Evolutionary conservation across 2,888 invertebrate genomes (phyloP).

Genomic region (Alloplasta piceator): DNA sequence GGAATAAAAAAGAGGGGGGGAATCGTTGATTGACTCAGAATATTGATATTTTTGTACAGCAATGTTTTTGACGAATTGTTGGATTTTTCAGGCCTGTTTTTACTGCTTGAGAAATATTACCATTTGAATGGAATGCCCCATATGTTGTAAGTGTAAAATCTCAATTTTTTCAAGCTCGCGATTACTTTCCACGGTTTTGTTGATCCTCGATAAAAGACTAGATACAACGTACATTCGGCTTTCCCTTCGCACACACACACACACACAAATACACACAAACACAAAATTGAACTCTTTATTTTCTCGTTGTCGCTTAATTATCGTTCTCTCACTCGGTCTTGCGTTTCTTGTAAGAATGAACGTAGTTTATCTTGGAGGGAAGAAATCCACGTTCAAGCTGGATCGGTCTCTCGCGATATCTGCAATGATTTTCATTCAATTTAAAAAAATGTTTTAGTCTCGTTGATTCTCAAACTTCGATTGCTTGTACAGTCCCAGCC

Average conservation of each 20-base stretch:
- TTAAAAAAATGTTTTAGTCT: neutral
- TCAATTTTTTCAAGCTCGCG: slow-evolving; percentile 37
- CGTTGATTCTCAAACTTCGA: neutral
- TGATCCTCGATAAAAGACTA: slow-evolving; percentile 77
- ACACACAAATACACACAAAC: too few species aligned
- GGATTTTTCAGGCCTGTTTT: too few species aligned
- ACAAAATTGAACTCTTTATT: neutral
- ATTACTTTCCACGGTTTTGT: slow-evolving; percentile 51
- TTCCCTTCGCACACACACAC: neutral
- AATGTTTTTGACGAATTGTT: too few species aligned
- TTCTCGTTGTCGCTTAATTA: neutral
- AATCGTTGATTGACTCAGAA: too few species aligned
- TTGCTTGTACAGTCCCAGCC: too few species aligned
- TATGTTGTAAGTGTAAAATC: slow-evolving; percentile 5
- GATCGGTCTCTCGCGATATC: slow-evolving; percentile 80
- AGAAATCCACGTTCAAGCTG: slow-evolving; percentile 80
- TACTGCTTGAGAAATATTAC: too few species aligned
- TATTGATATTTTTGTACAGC: too few species aligned
- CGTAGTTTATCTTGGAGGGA: slow-evolving; percentile 80
- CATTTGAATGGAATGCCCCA: too few species aligned
- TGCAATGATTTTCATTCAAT: slow-evolving; percentile 68
- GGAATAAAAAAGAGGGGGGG: too few species aligned
- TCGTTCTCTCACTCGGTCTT: slow-evolving; percentile 69
- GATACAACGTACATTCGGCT: slow-evolving; percentile 70
- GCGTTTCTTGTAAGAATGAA: slow-evolving; percentile 76